phyloP scores from a whole-genome alignment of 1,140 invertebrate species.

The Neodiprion pinetum region DNA sequence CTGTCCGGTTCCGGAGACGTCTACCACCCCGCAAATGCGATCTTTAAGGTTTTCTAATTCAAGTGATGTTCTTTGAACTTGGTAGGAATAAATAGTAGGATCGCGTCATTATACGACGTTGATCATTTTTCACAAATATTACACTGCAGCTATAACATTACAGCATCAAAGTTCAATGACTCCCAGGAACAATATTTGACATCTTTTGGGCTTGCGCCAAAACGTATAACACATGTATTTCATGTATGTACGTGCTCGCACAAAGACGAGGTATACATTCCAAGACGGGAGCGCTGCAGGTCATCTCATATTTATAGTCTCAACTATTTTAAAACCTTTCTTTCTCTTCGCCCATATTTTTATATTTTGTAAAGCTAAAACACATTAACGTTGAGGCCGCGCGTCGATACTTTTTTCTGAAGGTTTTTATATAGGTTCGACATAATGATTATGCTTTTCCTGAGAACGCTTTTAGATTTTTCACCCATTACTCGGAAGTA shows the following conservation, averaged over 20 bases:
- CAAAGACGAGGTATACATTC: neutral
- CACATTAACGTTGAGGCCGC: no score
- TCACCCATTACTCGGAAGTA: no score
- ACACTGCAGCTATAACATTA: neutral
- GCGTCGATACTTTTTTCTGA: no score
- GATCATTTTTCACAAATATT: neutral
- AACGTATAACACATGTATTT: neutral
- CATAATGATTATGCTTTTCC: no score
- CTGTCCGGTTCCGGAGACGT: conserved; percentile 50
- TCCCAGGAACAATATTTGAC: neutral
- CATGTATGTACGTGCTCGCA: neutral
- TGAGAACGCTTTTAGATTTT: no score
- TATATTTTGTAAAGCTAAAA: no score
- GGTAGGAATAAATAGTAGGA: no score
- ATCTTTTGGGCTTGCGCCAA: neutral
- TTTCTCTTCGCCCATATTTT: neutral
- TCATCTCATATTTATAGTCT: neutral
- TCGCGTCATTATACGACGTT: no score
- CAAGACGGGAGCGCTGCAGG: neutral
- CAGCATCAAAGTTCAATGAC: neutral
- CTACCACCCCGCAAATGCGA: conserved; percentile 45
- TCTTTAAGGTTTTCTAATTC: conserved; percentile 44
- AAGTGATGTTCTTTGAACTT: no score
- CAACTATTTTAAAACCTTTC: neutral
- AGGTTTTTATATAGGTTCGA: no score